Evolutionary conservation across 2,797 vertebrate species (phyloP).

Genomic region (Heterohyrax brucei): DNA sequence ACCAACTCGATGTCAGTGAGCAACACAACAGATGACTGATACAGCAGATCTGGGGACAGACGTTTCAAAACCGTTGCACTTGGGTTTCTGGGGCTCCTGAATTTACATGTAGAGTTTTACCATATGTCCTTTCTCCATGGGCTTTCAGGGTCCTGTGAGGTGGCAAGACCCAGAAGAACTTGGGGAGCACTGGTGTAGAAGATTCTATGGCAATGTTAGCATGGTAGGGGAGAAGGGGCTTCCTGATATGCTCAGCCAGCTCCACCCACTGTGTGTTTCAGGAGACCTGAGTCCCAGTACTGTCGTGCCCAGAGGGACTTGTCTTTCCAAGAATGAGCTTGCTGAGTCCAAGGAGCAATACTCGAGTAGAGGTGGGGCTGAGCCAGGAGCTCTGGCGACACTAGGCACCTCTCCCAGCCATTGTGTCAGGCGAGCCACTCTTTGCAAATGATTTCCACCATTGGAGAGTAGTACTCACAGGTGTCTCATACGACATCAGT

Average conservation of each 20-base stretch:
- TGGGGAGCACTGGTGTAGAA: not conserved
- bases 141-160: not conserved
- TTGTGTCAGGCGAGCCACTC: not conserved
- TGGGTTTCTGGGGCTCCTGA: not conserved
- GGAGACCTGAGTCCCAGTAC: not conserved
- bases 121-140: not conserved
- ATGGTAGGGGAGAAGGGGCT: not conserved
- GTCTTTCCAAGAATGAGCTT: not conserved
- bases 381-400: not conserved
- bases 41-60: not conserved
- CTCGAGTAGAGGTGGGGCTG: not conserved
- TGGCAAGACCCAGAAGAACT: not conserved
- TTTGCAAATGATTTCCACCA: not conserved
- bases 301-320: fast-evolving
- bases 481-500: not conserved
- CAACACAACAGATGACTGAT: not conserved
- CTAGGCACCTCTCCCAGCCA: not conserved
- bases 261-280: not conserved
- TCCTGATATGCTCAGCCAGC: not conserved
- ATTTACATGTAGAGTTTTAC: not conserved
- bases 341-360: not conserved
- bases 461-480: fast-evolving
- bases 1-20: no score
- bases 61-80: not conserved
- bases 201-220: fast-evolving